Evolutionary conservation across 2,113 vertebrate genomes (phyloP).

Genomic region (Lepus timidus): DNA sequence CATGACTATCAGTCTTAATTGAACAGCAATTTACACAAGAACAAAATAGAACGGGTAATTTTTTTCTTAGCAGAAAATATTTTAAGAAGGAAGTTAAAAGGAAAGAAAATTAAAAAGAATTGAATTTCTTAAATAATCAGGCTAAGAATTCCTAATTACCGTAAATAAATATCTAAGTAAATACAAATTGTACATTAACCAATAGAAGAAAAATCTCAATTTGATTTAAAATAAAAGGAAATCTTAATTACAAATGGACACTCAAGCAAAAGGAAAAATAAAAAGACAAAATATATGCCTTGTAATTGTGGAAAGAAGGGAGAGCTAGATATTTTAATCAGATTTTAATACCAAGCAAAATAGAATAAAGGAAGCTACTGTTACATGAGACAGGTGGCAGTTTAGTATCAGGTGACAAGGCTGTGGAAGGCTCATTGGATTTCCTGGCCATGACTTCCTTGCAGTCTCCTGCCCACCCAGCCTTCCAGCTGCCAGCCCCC

Average conservation of each 20-base stretch:
- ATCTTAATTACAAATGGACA: neutral
- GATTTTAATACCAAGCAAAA: neutral
- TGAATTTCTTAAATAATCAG: neutral
- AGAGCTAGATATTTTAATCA: neutral
- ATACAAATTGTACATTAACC: neutral
- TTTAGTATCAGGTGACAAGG: too few species aligned
- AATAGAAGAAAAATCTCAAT: neutral
- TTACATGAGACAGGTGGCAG: neutral
- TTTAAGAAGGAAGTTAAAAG: neutral
- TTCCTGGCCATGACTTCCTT: too few species aligned
- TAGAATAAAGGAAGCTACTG: neutral
- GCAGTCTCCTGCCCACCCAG: too few species aligned
- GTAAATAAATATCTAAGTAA: neutral
- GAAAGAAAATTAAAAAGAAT: neutral
- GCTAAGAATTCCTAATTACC: neutral
- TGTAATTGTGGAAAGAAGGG: neutral
- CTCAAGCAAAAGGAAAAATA: neutral
- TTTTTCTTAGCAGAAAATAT: neutral
- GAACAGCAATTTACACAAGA: neutral
- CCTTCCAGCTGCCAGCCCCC: too few species aligned
- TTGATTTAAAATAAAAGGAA: neutral
- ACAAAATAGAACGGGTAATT: neutral
- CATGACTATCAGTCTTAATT: neutral
- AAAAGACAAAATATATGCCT: neutral
- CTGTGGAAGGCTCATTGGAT: too few species aligned